These are phyloP conservation scores for Chiridota heheva DNA, from an alignment of 35 echinoderm and acorn worm genomes.

Conservation along the genomic window DNA sequence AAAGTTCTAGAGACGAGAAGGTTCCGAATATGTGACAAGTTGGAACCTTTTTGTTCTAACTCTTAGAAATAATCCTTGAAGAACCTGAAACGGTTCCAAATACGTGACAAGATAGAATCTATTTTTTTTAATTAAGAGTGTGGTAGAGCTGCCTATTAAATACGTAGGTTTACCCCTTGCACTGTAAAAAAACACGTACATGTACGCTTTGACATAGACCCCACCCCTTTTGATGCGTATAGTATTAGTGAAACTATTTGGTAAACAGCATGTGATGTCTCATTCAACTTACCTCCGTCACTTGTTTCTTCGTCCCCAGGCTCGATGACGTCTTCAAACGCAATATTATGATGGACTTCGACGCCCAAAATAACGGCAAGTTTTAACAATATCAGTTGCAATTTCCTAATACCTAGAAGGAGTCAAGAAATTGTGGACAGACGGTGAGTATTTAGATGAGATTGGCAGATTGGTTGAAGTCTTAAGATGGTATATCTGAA, in stretches of 20 bases:
- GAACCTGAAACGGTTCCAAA: no score
- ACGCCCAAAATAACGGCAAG: constrained; percentile 37
- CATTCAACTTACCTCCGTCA: no score
- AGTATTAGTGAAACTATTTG: neutral
- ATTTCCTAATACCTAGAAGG: constrained; percentile 31
- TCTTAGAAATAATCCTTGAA: no score
- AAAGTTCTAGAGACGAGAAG: no score
- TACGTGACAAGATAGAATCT: no score
- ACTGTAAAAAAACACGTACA: neutral
- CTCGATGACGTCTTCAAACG: constrained; percentile 25
- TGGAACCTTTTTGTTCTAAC: no score
- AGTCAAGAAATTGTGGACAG: neutral
- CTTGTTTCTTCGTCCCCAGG: constrained; percentile 20
- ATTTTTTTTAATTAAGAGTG: no score
- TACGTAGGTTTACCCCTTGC: neutral
- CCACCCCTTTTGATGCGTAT: neutral
- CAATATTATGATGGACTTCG: constrained; percentile 40
- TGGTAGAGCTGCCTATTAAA: neutral
- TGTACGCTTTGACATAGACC: neutral
- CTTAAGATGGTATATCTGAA: no score
- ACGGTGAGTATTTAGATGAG: no score
- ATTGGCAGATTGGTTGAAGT: no score
- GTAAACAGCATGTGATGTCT: neutral
- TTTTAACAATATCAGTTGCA: constrained; percentile 50
- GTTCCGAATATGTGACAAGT: no score